Base-by-base conservation (phyloP, 1,140 invertebrate genomes). In the Campoletis sonorensis region DNA sequence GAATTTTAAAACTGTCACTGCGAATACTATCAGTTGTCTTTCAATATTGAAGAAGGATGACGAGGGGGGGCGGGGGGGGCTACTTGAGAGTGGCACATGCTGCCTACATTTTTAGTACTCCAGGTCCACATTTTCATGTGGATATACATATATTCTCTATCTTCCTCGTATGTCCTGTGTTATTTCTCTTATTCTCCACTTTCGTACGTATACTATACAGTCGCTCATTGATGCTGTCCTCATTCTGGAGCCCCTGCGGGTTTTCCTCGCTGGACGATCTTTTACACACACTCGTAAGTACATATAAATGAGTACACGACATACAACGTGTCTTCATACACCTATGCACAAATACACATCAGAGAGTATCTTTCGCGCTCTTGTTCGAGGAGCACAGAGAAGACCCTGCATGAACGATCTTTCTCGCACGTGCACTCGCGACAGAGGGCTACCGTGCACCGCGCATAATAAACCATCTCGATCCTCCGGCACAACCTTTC, bases 201-300 rank as follows among this genome's bases (percentile, higher is more conserved):
- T 54, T 75, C 49, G 61, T 58, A 13, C 72, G 15, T 30, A n/a
- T n/a, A n/a, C n/a, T n/a, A n/a, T n/a, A 16, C 26, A 75, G 45
- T 27, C 72, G 72, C 72, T 77, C 73, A 77, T 77, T 77, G 73
- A 77, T 77, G 54, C 73, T 77, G 73, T 77, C 73, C 73, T 77
- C 73, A 61, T 77, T 77, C 54, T 77, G 27, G 23, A 45, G 73
- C 61, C 73, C 73, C 54, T 21, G 51, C 16, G 70, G 73, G 54
- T 77, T 33, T 49, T 77, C 30, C 21, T 40, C 26, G 21, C 72
- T 61, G 54, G 23, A 64, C n/a, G 61, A 64, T 64, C 61, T 27
- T 23, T 18, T 58, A 58, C 54, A 58, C 54, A 58, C 54, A 45
- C 40, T 45, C 40, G 11, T 45, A 45, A 45, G 11, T 13, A 45